Evolutionary conservation across 2,888 invertebrate genomes (phyloP), one percentile per base, ranked within the genome.

Genomic region (Acleris cristana): DNA sequence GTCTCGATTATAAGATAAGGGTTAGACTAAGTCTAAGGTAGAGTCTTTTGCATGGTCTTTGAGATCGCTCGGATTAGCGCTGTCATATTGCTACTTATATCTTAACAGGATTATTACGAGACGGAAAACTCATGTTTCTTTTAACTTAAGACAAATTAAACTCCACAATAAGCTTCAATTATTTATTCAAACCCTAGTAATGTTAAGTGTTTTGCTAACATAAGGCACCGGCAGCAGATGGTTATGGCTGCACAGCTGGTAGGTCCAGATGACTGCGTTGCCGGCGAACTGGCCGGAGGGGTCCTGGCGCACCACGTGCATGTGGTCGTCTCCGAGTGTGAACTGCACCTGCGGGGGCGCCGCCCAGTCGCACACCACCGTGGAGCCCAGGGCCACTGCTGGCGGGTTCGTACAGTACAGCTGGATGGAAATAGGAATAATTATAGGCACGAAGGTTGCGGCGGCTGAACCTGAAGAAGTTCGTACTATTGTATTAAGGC

Each of bases 311-410:
- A 88, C 80, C 1, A 91, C 86, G 64, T 88, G 88, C 79, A 90
- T 76, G 72, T 86, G 89, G 1, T 87, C 88, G 58, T 91, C 90
- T 0, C 86, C 87, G 3, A 90, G 71, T 0, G 88, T 88, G 71
- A 87, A 89, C 65, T 85, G 80, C 0, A 90, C 88, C 57, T 85
- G 85, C 1, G 90, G 90, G 0, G 90, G 88, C 0, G 90, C 89
- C 0, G 73, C 81, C 90, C 90, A 90, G 73, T 91, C 91, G 76
- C 90, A 91, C 0, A 90, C 89, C 0, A 78, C 77, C 0, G 89
- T 85, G 53, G 82, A 80, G 0, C 81, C 89, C 59, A 84, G 86
- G 62, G 84, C 84, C 12, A 90, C 87, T 1, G 83, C 73, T 1
- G 88, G 71, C 1, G 90, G 90, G 53, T 85, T 86, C 2, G 88